Evolutionary conservation across 2,888 invertebrate species (phyloP).

Genomic region (Linyphia triangularis): DNA sequence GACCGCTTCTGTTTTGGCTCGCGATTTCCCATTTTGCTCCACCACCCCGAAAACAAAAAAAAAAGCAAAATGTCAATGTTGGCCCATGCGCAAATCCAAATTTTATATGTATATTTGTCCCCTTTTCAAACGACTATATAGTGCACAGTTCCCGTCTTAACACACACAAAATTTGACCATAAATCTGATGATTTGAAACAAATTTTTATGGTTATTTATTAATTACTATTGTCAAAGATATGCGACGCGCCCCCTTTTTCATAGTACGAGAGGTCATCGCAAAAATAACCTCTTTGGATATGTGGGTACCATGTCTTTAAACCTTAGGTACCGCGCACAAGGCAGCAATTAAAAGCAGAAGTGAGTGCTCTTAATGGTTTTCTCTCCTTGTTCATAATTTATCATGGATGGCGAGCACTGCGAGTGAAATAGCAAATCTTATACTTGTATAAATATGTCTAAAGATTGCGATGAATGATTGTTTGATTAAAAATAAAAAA

Average conservation of each 20-base stretch:
- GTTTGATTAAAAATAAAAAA: too few species aligned
- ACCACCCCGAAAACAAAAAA: constrained; percentile 4
- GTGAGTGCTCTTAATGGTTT: neutral
- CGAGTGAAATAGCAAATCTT: neutral
- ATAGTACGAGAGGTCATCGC: neutral
- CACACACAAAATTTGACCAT: constrained; percentile 2
- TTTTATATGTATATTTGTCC: constrained; percentile 14
- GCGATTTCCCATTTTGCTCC: neutral
- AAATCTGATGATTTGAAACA: neutral
- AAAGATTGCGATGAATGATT: too few species aligned
- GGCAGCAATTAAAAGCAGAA: neutral
- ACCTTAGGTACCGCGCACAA: too few species aligned
- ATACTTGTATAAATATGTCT: too few species aligned
- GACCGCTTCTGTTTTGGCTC: neutral
- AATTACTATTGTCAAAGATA: neutral
- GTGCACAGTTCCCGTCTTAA: constrained; percentile 36
- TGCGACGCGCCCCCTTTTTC: neutral
- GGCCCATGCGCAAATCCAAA: constrained; percentile 1
- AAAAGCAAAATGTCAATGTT: neutral
- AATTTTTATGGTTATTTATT: neutral
- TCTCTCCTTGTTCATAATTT: neutral
- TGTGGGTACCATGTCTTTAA: neutral
- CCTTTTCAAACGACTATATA: constrained; percentile 40
- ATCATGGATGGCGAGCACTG: neutral
- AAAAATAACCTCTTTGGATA: neutral